Percentiles rank a stretch among this genome's conserved stretches.
Evolutionary conservation across 2,113 vertebrate species (phyloP).

Genomic region (Semicossyphus pulcher): DNA sequence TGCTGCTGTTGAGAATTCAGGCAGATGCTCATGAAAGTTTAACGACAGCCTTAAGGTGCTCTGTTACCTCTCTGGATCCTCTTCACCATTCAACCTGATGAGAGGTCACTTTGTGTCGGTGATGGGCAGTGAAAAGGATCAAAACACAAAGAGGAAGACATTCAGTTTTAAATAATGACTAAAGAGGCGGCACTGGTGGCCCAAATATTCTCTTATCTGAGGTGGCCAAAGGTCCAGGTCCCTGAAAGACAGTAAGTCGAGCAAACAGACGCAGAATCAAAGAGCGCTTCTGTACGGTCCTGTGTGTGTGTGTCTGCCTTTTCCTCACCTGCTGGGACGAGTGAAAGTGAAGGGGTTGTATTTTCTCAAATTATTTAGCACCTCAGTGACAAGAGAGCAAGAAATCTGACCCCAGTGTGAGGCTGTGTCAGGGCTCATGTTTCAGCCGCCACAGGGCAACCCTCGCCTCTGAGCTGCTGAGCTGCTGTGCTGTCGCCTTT

Average conservation of each 20-base stretch:
- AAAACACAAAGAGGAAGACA: neutral
- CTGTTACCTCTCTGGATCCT: slow-evolving; percentile 81
- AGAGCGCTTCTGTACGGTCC: neutral
- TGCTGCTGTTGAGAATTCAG: slow-evolving; percentile 62
- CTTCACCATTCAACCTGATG: slow-evolving; percentile 60
- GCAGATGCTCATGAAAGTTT: slow-evolving; percentile 83
- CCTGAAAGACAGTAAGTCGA: neutral
- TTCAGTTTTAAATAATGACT: neutral
- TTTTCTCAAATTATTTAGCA: slow-evolving; percentile 83
- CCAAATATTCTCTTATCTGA: neutral
- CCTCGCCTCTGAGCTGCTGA: slow-evolving; percentile 40
- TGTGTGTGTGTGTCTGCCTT: too few relatives aligned
- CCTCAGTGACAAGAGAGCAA: slow-evolving; percentile 72
- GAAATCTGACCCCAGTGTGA: slow-evolving; percentile 73
- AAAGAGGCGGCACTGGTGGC: neutral
- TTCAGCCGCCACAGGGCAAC: slow-evolving; percentile 58
- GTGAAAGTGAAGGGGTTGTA: slow-evolving; percentile 58
- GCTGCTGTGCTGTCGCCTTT: slow-evolving; percentile 50
- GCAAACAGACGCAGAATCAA: neutral
- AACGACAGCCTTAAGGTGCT: slow-evolving; percentile 81
- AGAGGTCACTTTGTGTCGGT: slow-evolving; percentile 35
- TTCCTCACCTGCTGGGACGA: slow-evolving; percentile 47
- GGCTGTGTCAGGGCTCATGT: slow-evolving; percentile 67
- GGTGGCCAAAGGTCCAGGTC: neutral
- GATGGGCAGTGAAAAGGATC: neutral